Evolutionary conservation across 2,113 vertebrate species (phyloP), one percentile per base, ranked within the genome.

Genomic region (Coryphaenoides rupestris): DNA sequence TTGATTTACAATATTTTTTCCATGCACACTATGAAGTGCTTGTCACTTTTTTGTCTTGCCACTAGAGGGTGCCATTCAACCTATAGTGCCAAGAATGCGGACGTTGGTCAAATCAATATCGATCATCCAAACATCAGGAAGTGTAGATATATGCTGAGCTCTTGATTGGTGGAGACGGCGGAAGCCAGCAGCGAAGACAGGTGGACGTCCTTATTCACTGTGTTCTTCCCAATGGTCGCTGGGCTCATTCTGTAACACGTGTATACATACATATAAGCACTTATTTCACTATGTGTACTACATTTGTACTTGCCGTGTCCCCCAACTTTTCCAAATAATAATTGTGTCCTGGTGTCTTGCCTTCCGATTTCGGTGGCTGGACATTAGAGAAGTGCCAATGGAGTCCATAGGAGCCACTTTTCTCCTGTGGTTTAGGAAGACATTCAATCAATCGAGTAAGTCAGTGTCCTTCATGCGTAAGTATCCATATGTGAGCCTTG

Each of bases 391-490:
- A 53, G 80, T 60, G 16, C 89, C 77, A 9, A 92, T 88, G n/a
- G 86, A 64, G 70, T 92, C 90, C 58, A 92, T 46, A 63, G 86
- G 91, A 68, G 77, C 69, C 0, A 88, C 72, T 22, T 84, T 89
- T 61, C 79, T 84, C 78, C 90, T 92, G 60, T 5, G 40, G 54
- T 45, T 12, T 54, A 14, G 57, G 24, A 9, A 50, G 16, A 52
- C 23, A 40, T 14, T 19, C 55, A 60, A 47, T 15, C 13, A n/a
- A n/a, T n/a, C 19, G 12, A 10, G n/a, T 50, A n/a, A 50, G 47
- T 12, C 33, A 40, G 33, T 7, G 1, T 0, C 9, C 10, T 40
- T 12, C 33, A 40, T 12, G 33, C 33, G 9, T 40, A 12, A 40
- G 9, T 40, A 40, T 40, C 33, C 33, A 40, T 9, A 40, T 12